phyloP scores from a whole-genome alignment of 2,113 vertebrate species.

The Zosterops pallidus region DNA sequence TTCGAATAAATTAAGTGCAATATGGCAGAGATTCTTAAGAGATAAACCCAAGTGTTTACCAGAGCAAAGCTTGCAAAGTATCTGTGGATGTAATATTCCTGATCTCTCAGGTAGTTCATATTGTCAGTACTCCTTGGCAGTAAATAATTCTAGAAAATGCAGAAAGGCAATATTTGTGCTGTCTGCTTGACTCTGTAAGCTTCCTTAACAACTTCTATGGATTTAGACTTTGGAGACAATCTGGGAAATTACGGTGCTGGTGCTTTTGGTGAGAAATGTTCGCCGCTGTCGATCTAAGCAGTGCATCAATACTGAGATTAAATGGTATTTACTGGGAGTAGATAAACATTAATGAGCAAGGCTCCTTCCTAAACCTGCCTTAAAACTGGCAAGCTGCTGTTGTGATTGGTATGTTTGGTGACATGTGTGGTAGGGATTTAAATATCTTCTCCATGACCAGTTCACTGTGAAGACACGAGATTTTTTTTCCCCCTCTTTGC shows the following conservation, averaged over 20 bases:
- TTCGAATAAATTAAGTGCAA: conserved; percentile 46
- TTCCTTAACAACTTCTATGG: not conserved
- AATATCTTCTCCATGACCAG: conserved; percentile 25
- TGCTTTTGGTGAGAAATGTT: conserved; percentile 12
- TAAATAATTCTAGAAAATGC: not conserved
- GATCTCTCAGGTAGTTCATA: not conserved
- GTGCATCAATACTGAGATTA: conserved; percentile 57
- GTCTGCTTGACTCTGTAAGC: not conserved
- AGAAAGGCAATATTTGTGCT: not conserved
- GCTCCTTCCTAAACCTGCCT: conserved; percentile 67
- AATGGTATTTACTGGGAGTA: conserved; percentile 60
- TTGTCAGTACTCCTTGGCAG: not conserved
- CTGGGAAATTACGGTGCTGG: not conserved
- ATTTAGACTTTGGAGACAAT: not conserved
- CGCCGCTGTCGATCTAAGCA: not conserved
- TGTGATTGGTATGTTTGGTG: conserved; percentile 59
- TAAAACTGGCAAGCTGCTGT: conserved; percentile 49
- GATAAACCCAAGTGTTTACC: conserved; percentile 38
- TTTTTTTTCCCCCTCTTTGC: not conserved
- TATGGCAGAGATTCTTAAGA: conserved; percentile 2
- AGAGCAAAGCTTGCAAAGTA: not conserved
- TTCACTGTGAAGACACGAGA: not conserved
- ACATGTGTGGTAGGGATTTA: conserved; percentile 64
- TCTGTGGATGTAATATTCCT: not conserved
- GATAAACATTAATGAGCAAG: conserved; percentile 56